Evolutionary conservation across 2,113 vertebrate species (phyloP).

Genomic region (Glareola pratincola): DNA sequence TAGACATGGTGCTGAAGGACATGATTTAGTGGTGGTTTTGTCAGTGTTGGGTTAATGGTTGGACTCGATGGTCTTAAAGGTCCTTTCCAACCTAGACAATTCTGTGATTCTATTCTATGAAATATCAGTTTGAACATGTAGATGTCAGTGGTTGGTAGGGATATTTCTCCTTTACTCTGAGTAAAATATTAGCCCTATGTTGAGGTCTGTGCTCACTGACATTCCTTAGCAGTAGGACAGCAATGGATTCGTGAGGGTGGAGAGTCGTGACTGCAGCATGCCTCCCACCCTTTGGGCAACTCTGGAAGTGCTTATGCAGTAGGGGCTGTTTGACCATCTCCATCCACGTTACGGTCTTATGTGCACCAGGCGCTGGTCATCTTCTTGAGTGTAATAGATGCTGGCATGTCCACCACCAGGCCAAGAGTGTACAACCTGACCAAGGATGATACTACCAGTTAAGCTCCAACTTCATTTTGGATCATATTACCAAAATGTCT

Average conservation of each 20-base stretch:
- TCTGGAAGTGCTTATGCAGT: background rate
- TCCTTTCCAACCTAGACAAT: background rate
- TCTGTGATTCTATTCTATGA: background rate
- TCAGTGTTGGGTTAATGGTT: background rate
- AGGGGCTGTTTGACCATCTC: background rate
- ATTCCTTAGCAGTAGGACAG: background rate
- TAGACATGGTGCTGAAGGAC: background rate
- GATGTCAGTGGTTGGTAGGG: background rate
- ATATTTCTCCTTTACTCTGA: background rate
- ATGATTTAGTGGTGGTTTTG: background rate
- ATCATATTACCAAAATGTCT: background rate
- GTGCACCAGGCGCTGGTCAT: accelerated
- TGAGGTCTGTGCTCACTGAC: background rate
- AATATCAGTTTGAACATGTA: background rate
- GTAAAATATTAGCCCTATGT: background rate
- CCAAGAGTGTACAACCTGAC: background rate
- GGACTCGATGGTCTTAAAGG: background rate
- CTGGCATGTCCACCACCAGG: no score
- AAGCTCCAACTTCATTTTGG: background rate
- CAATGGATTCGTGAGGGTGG: background rate
- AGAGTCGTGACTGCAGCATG: background rate
- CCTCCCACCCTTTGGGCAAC: background rate
- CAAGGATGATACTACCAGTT: background rate
- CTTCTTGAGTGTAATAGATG: background rate
- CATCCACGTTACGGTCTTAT: accelerated